Conservation (phyloP, 2,888 invertebrate genomes). For the Calameuta idolon region DNA sequence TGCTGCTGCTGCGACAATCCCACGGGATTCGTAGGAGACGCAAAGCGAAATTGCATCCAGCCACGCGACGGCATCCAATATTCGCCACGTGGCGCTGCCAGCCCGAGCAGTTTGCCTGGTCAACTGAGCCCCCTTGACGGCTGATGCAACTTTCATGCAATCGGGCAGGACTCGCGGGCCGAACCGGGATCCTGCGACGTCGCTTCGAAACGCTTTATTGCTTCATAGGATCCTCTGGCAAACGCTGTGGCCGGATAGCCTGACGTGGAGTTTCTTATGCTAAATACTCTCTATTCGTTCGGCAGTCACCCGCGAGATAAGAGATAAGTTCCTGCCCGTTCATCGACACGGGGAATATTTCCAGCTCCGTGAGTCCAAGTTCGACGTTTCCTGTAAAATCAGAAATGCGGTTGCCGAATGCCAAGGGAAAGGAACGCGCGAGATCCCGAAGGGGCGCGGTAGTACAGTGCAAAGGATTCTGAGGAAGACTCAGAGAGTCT, state of each 20-base stretch:
- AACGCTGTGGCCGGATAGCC: too few species aligned
- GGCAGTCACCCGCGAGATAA: too few species aligned
- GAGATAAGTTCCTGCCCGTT: neutral
- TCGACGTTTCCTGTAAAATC: constrained; percentile 19
- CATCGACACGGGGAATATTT: constrained; percentile 37
- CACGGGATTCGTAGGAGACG: constrained; percentile 30
- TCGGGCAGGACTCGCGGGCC: neutral
- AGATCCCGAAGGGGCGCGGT: neutral
- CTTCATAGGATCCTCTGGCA: too few species aligned
- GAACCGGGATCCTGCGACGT: too few species aligned
- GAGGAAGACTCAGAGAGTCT: constrained; percentile 24
- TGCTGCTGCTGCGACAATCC: neutral
- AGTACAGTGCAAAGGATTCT: constrained; percentile 23
- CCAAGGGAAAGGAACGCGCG: neutral
- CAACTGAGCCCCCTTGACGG: neutral
- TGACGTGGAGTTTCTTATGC: too few species aligned
- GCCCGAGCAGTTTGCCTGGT: too few species aligned
- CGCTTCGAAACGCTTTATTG: too few species aligned
- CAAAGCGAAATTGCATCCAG: constrained; percentile 40
- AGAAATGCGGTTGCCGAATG: constrained; percentile 1
- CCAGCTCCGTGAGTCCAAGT: constrained; percentile 31
- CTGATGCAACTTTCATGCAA: neutral
- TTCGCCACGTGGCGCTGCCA: too few species aligned
- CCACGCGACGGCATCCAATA: constrained; percentile 35
- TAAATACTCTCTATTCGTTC: too few species aligned